These are phyloP conservation scores for Rhabdomys dilectus DNA, from an alignment of 2,113 vertebrate genomes.

Conservation along the genomic window DNA sequence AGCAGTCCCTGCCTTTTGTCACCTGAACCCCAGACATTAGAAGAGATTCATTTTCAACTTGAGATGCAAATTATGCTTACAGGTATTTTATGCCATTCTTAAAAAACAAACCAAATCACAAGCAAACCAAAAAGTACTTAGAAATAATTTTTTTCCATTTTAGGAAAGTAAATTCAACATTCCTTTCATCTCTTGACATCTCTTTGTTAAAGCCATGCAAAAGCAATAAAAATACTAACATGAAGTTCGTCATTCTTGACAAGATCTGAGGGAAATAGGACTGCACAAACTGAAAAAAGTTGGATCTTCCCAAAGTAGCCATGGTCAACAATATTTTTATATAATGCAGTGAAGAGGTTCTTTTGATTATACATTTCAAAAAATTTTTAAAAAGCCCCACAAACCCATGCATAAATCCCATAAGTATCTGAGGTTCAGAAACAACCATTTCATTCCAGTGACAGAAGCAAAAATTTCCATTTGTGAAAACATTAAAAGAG, in stretches of 20 bases:
- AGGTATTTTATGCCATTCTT: neutral
- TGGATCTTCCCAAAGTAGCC: neutral
- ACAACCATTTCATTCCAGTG: neutral
- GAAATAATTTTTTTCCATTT: neutral
- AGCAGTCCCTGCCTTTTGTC: neutral
- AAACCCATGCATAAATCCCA: neutral
- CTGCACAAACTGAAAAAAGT: neutral
- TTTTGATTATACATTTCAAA: neutral
- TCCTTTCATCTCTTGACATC: neutral
- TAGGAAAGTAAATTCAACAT: neutral
- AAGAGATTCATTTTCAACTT: slow-evolving; percentile 33
- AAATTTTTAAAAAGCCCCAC: neutral
- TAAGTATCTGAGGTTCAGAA: neutral
- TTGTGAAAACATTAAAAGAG: neutral
- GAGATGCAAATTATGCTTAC: neutral
- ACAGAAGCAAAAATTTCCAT: neutral
- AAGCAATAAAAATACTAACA: neutral
- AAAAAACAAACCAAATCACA: neutral
- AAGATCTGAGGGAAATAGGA: neutral
- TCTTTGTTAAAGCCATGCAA: neutral
- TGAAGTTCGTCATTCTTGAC: neutral
- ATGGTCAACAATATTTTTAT: neutral
- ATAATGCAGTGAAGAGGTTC: neutral
- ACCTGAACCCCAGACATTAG: neutral
- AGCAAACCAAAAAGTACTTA: neutral